A percentile compares a stretch with the other conserved stretches of the same genome.
These are phyloP conservation scores for Muricea muricata DNA, from an alignment of 92 coral and sea anemone species.

Conservation along the genomic window DNA sequence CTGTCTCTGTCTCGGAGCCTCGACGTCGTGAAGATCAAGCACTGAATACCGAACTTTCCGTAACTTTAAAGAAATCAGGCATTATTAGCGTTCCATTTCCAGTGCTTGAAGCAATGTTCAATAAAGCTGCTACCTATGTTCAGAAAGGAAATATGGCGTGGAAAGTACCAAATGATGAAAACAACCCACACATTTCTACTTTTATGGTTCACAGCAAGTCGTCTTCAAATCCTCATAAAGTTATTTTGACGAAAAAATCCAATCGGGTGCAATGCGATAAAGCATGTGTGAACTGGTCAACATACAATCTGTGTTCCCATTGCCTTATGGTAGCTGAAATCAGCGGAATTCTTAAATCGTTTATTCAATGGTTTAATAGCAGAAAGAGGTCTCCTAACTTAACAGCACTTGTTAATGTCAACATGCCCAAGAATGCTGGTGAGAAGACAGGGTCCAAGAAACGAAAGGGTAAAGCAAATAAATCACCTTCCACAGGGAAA, in stretches of 20 bases:
- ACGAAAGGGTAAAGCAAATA: too few species aligned
- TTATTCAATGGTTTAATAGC: constrained; percentile 11
- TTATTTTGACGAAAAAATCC: neutral
- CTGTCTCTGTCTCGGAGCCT: constrained; percentile 5
- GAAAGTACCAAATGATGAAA: neutral
- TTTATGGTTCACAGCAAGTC: constrained; percentile 31
- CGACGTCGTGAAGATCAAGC: neutral
- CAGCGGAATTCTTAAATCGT: neutral
- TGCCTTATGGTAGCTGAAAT: constrained; percentile 33
- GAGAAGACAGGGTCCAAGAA: too few species aligned
- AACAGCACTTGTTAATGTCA: neutral
- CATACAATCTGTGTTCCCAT: constrained; percentile 26
- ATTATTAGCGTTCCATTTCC: too few species aligned
- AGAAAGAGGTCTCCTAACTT: neutral
- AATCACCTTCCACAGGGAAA: neutral
- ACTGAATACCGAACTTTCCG: neutral
- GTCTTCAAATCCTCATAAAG: constrained; percentile 19
- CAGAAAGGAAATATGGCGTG: neutral
- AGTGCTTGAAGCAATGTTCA: neutral
- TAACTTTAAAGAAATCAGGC: neutral
- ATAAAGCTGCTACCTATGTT: neutral
- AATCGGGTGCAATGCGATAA: constrained; percentile 20
- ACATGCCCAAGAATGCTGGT: too few species aligned
- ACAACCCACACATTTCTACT: neutral
- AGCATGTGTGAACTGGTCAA: constrained; percentile 1